Percentiles rank a stretch among this genome's conserved stretches.
These are phyloP conservation scores for Leucophenga maculata DNA, from an alignment of 2,888 invertebrate species.

Conservation along the genomic window DNA sequence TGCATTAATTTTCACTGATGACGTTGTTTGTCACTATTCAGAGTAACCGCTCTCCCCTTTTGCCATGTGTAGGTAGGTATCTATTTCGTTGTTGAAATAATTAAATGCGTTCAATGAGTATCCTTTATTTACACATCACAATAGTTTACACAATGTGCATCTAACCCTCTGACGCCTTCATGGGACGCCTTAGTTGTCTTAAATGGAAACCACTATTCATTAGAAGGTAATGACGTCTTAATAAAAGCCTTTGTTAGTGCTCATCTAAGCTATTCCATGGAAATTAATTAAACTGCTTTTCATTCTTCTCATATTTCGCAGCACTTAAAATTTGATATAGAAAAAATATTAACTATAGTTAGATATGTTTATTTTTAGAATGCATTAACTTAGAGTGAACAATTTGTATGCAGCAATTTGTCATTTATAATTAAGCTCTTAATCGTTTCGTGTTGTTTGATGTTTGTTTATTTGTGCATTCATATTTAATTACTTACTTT, in stretches of 20 bases:
- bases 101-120: slow-evolving; percentile 27
- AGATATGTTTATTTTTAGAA: too few species aligned
- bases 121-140: slow-evolving; percentile 10
- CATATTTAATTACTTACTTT: too few species aligned
- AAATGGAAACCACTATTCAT: neutral
- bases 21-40: neutral
- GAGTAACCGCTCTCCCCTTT: neutral
- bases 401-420: too few species aligned
- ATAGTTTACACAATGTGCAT: slow-evolving; percentile 19
- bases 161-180: neutral
- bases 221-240: slow-evolving; percentile 2
- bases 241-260: neutral
- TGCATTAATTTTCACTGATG: too few species aligned
- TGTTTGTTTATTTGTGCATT: too few species aligned
- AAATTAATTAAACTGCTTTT: neutral
- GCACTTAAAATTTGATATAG: too few species aligned
- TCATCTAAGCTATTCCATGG: neutral
- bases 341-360: too few species aligned
- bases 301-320: neutral
- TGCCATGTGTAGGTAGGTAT: neutral
- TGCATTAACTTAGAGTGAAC: too few species aligned
- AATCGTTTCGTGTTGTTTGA: too few species aligned
- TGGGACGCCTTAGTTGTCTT: neutral
- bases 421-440: too few species aligned
- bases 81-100: neutral